phyloP scores from a whole-genome alignment of 2,888 invertebrate species.

The Criorhina ranunculi region DNA sequence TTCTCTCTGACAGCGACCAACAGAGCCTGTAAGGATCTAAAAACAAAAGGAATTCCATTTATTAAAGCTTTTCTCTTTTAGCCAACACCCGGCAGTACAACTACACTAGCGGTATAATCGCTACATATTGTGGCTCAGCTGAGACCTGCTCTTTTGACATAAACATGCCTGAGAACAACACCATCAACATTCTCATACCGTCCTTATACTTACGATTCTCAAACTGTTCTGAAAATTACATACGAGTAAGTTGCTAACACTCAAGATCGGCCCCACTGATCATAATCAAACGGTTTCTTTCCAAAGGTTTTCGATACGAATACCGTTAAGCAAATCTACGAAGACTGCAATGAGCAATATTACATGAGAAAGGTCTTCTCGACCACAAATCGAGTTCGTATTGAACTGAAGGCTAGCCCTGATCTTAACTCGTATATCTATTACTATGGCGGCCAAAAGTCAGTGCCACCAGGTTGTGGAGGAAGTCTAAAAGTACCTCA shows the following conservation, averaged over 20 bases:
- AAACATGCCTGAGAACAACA: slow-evolving; percentile 87
- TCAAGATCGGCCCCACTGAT: too few relatives aligned
- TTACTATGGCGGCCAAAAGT: slow-evolving; percentile 78
- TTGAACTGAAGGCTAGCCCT: slow-evolving; percentile 41
- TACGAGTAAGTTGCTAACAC: slow-evolving; percentile 78
- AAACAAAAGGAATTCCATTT: neutral
- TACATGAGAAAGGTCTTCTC: slow-evolving; percentile 53
- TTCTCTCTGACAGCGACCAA: slow-evolving; percentile 85
- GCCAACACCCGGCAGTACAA: slow-evolving; percentile 86
- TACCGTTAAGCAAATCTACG: slow-evolving; percentile 72
- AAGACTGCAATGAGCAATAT: slow-evolving; percentile 52
- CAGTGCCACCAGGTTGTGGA: slow-evolving; percentile 80
- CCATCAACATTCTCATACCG: slow-evolving; percentile 89
- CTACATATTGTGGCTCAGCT: slow-evolving; percentile 79
- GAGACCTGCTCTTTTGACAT: slow-evolving; percentile 88
- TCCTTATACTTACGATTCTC: slow-evolving; percentile 82
- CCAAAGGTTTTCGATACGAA: slow-evolving; percentile 80
- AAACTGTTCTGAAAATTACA: slow-evolving; percentile 36
- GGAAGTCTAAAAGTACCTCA: slow-evolving; percentile 77
- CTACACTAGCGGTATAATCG: slow-evolving; percentile 88
- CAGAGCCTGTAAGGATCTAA: slow-evolving; percentile 84
- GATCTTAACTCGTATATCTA: neutral
- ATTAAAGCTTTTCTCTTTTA: slow-evolving; percentile 62
- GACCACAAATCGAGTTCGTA: slow-evolving; percentile 78
- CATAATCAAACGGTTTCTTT: too few relatives aligned